Percentiles rank a stretch among this genome's conserved stretches.
Conservation (phyloP, 2,113 vertebrate species). For the Ramphastos sulfuratus region DNA sequence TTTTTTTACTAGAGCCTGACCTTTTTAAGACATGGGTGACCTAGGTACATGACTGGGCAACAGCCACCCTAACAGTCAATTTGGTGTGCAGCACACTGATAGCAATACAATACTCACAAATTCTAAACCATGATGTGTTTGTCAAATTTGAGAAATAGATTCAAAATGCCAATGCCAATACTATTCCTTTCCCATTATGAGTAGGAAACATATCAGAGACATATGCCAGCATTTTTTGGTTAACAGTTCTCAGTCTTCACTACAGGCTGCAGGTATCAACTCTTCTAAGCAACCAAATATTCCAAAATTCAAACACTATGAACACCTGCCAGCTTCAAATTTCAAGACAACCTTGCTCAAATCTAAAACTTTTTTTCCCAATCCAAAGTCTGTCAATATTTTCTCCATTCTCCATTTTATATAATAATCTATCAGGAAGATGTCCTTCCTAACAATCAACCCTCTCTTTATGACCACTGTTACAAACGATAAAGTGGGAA, state of each 20-base stretch:
- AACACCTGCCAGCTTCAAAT: neutral
- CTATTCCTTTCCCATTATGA: neutral
- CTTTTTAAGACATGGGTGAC: neutral
- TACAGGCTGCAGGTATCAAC: neutral
- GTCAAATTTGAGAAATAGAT: neutral
- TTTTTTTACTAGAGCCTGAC: neutral
- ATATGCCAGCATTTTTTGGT: neutral
- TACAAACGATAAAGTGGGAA: too few species aligned
- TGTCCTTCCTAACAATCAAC: accelerated
- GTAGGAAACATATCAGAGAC: neutral
- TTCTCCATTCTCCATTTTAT: neutral
- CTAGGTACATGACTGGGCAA: neutral
- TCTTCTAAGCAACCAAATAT: neutral
- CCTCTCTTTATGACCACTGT: neutral
- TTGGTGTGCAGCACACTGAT: neutral
- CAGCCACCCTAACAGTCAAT: neutral
- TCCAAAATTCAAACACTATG: neutral
- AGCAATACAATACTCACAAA: neutral
- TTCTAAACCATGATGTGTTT: neutral
- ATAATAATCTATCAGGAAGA: neutral
- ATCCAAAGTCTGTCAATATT: neutral
- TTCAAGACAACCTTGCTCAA: neutral
- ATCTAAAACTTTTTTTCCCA: neutral
- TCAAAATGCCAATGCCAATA: neutral
- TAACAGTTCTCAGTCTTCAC: neutral